Evolutionary conservation across 2,797 vertebrate species (phyloP).

Genomic region (Rhyacichthys aspro): DNA sequence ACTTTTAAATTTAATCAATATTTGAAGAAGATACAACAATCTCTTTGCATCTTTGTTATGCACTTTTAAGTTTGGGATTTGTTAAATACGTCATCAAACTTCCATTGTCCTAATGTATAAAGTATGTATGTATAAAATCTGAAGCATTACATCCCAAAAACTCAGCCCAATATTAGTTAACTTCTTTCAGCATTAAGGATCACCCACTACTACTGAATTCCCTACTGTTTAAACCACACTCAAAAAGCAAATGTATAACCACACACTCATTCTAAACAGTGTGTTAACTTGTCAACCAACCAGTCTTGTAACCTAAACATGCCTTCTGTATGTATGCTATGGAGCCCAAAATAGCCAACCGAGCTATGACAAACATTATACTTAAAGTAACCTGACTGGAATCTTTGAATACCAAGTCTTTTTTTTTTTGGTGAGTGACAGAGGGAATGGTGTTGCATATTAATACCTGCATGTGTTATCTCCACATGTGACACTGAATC

Average conservation of each 20-base stretch:
- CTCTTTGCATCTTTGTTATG: background rate
- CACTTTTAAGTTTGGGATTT: background rate
- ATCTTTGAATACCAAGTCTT: constrained; percentile 34
- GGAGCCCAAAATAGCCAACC: constrained; percentile 40
- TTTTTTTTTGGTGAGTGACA: constrained; percentile 10
- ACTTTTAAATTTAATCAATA: background rate
- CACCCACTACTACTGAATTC: too few relatives aligned
- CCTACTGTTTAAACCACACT: too few relatives aligned
- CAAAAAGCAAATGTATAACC: background rate
- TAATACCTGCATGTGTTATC: constrained; percentile 14
- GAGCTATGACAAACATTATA: constrained; percentile 34
- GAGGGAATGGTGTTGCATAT: constrained; percentile 13
- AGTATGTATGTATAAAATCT: too few relatives aligned
- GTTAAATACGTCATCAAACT: too few relatives aligned
- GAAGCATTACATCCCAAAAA: too few relatives aligned
- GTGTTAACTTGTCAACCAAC: constrained; percentile 40
- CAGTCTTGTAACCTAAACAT: constrained; percentile 47
- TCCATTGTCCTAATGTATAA: too few relatives aligned
- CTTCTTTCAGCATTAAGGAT: too few relatives aligned
- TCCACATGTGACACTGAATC: constrained; percentile 13
- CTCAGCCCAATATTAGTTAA: too few relatives aligned
- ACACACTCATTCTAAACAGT: constrained; percentile 1
- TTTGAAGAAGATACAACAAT: background rate
- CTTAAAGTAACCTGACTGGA: constrained; percentile 21
- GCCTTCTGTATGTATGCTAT: constrained; percentile 15